phyloP scores from a whole-genome alignment of 2,113 vertebrate species.

The Passer domesticus region DNA sequence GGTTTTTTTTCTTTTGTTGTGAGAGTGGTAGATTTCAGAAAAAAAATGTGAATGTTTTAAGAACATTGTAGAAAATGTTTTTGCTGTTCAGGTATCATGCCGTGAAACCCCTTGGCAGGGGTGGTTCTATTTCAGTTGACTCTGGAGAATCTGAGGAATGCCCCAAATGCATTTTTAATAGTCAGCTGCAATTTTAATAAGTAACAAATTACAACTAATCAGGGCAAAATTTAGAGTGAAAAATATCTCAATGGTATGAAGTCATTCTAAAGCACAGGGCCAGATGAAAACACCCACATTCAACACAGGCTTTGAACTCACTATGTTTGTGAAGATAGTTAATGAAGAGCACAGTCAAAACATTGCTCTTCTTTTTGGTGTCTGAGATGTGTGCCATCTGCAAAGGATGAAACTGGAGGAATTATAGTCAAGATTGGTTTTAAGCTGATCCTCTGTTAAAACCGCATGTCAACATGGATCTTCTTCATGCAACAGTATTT shows the following conservation, averaged over 20 bases:
- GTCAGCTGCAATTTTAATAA: background rate
- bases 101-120: background rate
- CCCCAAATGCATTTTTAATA: background rate
- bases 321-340: background rate
- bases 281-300: background rate
- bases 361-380: background rate
- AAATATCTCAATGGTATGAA: background rate
- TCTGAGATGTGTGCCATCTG: background rate
- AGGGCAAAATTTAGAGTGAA: background rate
- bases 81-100: background rate
- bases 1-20: background rate
- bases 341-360: background rate
- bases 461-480: accelerated
- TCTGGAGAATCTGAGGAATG: background rate
- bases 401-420: accelerated
- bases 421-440: background rate
- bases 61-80: background rate
- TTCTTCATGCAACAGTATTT: background rate
- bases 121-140: background rate
- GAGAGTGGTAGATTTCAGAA: background rate
- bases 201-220: background rate
- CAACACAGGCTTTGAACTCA: background rate
- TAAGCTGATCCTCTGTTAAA: background rate
- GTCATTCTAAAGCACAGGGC: background rate
- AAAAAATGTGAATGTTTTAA: background rate